A percentile compares a stretch with the other conserved stretches of the same genome.
Conservation (phyloP, 2,113 vertebrate genomes). For the Thomomys bottae region DNA sequence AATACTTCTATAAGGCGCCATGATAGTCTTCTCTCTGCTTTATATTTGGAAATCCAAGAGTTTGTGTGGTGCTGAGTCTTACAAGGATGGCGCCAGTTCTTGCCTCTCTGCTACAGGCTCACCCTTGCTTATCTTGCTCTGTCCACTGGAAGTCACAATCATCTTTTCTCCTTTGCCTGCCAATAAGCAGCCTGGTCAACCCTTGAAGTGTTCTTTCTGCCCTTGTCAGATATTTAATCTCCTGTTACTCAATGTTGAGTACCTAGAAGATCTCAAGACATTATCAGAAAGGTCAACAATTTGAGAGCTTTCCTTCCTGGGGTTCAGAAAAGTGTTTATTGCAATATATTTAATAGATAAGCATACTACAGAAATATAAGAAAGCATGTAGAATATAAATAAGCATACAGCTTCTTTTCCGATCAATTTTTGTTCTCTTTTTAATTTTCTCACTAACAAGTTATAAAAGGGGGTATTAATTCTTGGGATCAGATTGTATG, state of each 20-base stretch:
- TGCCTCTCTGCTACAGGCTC: neutral
- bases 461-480: too few relatives aligned
- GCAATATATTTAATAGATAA: slow-evolving; percentile 46
- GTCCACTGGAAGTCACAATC: too few relatives aligned
- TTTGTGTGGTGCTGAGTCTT: rapidly evolving
- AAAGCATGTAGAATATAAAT: neutral
- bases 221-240: neutral
- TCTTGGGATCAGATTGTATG: too few relatives aligned
- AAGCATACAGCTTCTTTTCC: neutral
- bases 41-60: too few relatives aligned
- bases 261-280: slow-evolving; percentile 87
- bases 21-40: too few relatives aligned
- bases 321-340: slow-evolving; percentile 91
- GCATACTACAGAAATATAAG: neutral
- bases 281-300: slow-evolving; percentile 91
- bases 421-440: neutral
- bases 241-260: slow-evolving; percentile 58
- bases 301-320: slow-evolving; percentile 92
- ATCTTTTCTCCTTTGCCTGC: neutral
- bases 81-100: neutral
- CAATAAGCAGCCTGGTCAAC: neutral
- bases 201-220: neutral
- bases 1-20: rapidly evolving
- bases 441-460: too few relatives aligned
- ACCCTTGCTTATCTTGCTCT: neutral